Conservation (phyloP, 2,888 invertebrate species). For the Tineola bisselliella region DNA sequence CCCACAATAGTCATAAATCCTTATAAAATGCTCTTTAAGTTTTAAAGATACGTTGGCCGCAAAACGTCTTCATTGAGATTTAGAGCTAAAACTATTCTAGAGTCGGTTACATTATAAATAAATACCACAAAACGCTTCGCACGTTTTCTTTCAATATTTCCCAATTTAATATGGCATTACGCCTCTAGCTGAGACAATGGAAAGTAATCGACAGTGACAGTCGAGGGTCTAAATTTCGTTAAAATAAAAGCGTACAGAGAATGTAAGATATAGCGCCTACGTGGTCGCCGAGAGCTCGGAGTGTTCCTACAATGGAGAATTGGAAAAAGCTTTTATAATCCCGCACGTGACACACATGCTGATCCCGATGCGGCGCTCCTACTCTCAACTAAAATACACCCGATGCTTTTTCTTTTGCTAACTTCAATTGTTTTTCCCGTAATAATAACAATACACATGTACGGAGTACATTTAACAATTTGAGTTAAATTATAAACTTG, state of each 20-base stretch:
- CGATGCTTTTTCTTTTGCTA: conserved; percentile 4
- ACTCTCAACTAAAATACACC: conserved; percentile 11
- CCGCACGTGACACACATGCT: conserved; percentile 63
- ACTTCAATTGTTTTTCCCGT: neutral
- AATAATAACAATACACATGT: neutral
- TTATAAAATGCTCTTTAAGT: neutral
- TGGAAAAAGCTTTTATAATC: conserved; percentile 70
- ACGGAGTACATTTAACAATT: too few species aligned
- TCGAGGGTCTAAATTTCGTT: conserved; percentile 61
- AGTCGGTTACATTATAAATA: neutral
- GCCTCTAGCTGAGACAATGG: conserved; percentile 52
- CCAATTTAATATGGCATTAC: conserved; percentile 59
- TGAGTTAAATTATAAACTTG: neutral
- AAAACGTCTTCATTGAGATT: neutral
- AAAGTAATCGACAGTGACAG: conserved; percentile 62
- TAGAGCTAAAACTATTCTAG: neutral
- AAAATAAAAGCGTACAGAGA: conserved; percentile 65
- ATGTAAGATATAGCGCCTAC: conserved; percentile 65
- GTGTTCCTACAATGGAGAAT: conserved; percentile 62
- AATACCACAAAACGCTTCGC: conserved; percentile 37
- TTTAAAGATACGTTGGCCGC: neutral
- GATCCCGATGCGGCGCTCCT: conserved; percentile 22
- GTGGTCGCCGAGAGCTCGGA: conserved; percentile 57
- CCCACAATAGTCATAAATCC: neutral
- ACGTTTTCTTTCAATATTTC: conserved; percentile 64